Evolutionary conservation across 2,888 invertebrate genomes (phyloP), one percentile per base, ranked within the genome.

Genomic region (Drosophila phalerata): DNA sequence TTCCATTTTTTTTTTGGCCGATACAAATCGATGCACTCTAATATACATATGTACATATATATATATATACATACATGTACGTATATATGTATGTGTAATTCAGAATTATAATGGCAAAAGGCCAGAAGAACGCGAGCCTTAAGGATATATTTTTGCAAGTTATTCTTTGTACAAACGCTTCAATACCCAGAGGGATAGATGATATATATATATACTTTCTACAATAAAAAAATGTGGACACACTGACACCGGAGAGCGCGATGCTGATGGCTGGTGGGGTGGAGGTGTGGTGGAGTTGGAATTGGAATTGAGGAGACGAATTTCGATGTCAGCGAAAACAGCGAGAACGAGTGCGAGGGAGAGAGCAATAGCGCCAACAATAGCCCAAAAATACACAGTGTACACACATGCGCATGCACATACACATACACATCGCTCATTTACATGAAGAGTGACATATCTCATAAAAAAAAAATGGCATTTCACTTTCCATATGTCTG

Each of bases 101-200:
- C 30, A 34, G 25, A 43, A 72, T 57, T 57, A 37, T 37, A 63
- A 51, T 63, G 67, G 63, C 67, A 68, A 51, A 55, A 63, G 56
- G 63, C 67, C 67, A 73, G 61, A 52, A 68, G 56, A 75, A 63
- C 68, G 58, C 61, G 58, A 60, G 55, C 42, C 73, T 72, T 60
- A 67, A 60, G 56, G 58, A 63, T 73, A 38, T 49, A 47, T 38
- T 47, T 37, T 40, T 45, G 60, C 60, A 52, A 65, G 37, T 34
- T 56, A 28, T 51, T 51, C 77, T 74, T 77, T 75, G 62, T 77
- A 75, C 73, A 75, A 75, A 60, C 77, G 61, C 73, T 45, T 63
- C 56, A 56, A 53, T 61, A 68, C 45, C 55, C 53, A 51, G 3
- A 34, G 38, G 25, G 25, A 47, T 38, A 56, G 49, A 34, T 62